Evolutionary conservation across 2,797 vertebrate genomes (phyloP).

Genomic region (Clarias platycephalus): DNA sequence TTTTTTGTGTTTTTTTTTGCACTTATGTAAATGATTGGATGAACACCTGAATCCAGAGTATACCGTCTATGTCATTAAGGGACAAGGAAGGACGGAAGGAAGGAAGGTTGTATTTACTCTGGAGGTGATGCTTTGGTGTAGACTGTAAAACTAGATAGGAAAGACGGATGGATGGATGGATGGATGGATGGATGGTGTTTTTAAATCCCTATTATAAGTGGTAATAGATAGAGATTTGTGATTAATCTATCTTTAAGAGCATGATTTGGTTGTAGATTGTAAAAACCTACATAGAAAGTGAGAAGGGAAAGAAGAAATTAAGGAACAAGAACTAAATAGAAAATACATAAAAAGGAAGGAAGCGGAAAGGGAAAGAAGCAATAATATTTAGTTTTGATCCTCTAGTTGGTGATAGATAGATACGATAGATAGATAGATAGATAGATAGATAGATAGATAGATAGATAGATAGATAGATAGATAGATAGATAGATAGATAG

Average conservation of each 20-base stretch:
- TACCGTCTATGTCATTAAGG: background rate
- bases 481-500: background rate
- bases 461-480: background rate
- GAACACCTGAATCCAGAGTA: background rate
- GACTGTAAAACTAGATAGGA: background rate
- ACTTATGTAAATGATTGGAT: background rate
- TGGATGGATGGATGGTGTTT: background rate
- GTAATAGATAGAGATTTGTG: no score
- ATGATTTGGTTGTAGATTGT: background rate
- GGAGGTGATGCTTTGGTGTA: background rate
- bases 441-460: background rate
- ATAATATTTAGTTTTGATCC: background rate
- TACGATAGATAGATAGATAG: background rate
- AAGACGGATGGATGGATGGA: background rate
- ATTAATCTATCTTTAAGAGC: no score
- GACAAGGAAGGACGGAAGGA: background rate
- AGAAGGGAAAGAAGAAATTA: background rate
- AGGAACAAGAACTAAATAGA: background rate
- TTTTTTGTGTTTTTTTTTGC: no score
- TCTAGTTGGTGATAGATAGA: background rate
- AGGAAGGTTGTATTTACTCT: background rate
- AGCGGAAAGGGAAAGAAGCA: background rate
- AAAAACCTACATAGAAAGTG: background rate
- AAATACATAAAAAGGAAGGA: background rate
- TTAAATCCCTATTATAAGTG: background rate